Evolutionary conservation across 1,140 invertebrate species (phyloP).

Genomic region (Rhizoglyphus robini): DNA sequence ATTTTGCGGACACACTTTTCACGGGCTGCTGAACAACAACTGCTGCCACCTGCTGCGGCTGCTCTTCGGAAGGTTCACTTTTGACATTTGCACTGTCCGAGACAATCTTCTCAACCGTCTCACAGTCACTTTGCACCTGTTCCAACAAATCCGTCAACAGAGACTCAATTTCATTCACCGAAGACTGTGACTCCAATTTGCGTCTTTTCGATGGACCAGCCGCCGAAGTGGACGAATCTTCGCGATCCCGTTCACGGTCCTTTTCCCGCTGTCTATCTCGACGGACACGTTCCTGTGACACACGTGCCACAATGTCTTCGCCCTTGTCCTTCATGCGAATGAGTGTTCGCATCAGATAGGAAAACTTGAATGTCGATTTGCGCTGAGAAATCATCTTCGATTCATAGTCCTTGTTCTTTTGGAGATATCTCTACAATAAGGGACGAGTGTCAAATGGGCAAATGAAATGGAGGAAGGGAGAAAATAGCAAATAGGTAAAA

Average conservation of each 20-base stretch:
- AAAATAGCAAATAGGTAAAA: too few species aligned
- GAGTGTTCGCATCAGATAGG: not conserved
- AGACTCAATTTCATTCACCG: not conserved
- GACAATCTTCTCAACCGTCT: too few species aligned
- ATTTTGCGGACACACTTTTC: too few species aligned
- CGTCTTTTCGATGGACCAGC: too few species aligned
- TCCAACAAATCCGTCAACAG: not conserved
- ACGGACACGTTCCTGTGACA: not conserved
- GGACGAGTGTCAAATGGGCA: too few species aligned
- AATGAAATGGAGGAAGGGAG: too few species aligned
- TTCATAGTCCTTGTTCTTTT: conserved; percentile 5
- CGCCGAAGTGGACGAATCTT: not conserved
- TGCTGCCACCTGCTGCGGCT: not conserved
- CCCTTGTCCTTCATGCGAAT: conserved; percentile 8
- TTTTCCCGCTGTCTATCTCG: not conserved
- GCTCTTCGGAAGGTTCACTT: not conserved
- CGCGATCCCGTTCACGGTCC: not conserved
- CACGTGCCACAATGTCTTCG: not conserved
- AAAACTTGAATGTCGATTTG: not conserved
- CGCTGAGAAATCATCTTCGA: not conserved
- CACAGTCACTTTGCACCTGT: not conserved
- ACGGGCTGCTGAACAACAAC: not conserved
- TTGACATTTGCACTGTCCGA: too few species aligned
- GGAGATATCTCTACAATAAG: conserved; percentile 10
- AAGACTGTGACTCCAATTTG: not conserved